Evolutionary conservation across 2,888 invertebrate species (phyloP).

Genomic region (Anthophora plumipes): DNA sequence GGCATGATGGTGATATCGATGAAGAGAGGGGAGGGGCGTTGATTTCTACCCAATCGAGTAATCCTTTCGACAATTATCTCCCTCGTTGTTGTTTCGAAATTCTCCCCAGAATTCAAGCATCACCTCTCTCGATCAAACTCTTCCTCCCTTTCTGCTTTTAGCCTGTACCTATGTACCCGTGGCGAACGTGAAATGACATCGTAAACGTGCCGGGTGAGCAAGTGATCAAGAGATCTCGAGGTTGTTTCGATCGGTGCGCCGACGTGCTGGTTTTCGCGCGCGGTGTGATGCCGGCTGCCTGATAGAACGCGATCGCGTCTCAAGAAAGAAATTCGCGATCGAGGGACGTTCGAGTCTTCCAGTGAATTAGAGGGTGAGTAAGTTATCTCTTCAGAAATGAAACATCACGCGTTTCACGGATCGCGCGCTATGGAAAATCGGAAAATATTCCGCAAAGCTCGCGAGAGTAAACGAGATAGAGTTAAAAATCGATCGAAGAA

Average conservation of each 20-base stretch:
- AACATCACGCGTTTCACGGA: not conserved
- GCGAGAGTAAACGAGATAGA: not conserved
- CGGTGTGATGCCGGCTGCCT: slow-evolving; percentile 50
- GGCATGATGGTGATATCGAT: not conserved
- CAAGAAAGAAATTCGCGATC: slow-evolving; percentile 22
- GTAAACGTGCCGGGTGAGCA: slow-evolving; percentile 13
- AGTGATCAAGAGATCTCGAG: slow-evolving; percentile 46
- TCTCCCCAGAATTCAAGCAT: too few relatives aligned
- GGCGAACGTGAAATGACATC: slow-evolving; percentile 35
- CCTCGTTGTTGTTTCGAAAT: not conserved
- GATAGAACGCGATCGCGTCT: slow-evolving; percentile 49
- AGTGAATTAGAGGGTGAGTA: slow-evolving; percentile 65
- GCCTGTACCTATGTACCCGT: slow-evolving; percentile 10
- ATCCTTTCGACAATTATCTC: not conserved
- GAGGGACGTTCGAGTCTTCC: slow-evolving; percentile 50
- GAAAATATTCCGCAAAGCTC: not conserved
- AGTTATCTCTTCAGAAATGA: too few relatives aligned
- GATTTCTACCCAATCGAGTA: not conserved
- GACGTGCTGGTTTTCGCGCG: slow-evolving; percentile 28
- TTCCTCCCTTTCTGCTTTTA: slow-evolving; percentile 13
- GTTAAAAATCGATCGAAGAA: not conserved
- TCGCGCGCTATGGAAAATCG: too few relatives aligned
- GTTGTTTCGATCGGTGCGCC: slow-evolving; percentile 29
- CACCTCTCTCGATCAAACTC: not conserved
- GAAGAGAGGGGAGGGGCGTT: not conserved